phyloP scores from a whole-genome alignment of 2,113 vertebrate genomes.

The Antigone vipio region DNA sequence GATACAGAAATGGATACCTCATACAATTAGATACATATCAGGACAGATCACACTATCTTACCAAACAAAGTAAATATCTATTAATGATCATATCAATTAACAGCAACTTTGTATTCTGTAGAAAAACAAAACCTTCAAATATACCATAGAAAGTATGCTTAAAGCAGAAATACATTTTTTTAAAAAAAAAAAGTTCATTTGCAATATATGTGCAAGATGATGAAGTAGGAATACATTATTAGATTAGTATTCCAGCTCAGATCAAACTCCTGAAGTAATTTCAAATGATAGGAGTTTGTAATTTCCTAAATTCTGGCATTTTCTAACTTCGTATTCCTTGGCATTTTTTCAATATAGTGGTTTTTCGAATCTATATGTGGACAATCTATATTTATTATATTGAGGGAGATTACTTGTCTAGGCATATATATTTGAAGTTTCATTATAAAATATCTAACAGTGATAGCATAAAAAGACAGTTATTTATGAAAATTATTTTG shows the following conservation, averaged over 20 bases:
- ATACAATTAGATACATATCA: neutral
- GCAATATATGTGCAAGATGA: neutral
- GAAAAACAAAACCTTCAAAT: neutral
- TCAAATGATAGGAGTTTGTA: neutral
- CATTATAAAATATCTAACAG: neutral
- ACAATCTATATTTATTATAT: neutral
- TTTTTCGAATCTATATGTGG: neutral
- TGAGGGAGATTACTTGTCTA: neutral
- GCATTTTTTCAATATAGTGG: neutral
- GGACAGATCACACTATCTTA: neutral
- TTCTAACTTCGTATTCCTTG: neutral
- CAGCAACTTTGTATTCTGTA: neutral
- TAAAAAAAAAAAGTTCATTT: neutral
- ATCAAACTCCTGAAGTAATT: neutral
- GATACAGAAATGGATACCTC: neutral
- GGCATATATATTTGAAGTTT: neutral
- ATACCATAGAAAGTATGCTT: neutral
- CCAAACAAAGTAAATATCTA: neutral
- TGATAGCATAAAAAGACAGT: neutral
- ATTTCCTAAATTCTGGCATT: neutral
- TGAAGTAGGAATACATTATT: neutral
- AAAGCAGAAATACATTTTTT: neutral
- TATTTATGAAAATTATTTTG: neutral
- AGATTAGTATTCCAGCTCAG: neutral
- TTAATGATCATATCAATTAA: neutral